Percentiles rank a stretch among this genome's conserved stretches.
Evolutionary conservation across 2,113 vertebrate species (phyloP).

Genomic region (Neolamprologus longior): DNA sequence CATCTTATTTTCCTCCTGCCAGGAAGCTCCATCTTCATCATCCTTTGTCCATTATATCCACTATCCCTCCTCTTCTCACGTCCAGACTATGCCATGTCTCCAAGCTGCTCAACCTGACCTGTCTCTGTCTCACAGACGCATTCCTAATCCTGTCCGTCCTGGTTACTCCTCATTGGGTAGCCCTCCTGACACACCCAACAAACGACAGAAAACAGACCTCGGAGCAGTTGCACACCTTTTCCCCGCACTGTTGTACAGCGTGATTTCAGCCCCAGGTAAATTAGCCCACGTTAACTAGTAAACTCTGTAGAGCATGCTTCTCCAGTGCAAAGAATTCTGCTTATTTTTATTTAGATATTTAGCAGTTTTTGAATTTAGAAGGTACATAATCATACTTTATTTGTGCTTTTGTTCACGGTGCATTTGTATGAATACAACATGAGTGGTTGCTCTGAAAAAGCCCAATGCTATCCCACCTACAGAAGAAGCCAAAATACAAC

Average conservation of each 20-base stretch:
- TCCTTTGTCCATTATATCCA: background rate
- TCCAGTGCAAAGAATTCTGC: background rate
- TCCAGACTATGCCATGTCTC: background rate
- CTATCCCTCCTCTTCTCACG: background rate
- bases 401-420: background rate
- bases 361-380: background rate
- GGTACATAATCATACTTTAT: background rate
- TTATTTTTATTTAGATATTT: background rate
- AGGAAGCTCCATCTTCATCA: background rate
- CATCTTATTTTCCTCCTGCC: rapidly evolving
- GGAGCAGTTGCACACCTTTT: background rate
- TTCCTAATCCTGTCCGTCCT: background rate
- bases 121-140: background rate
- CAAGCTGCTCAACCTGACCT: background rate
- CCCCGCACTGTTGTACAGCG: background rate
- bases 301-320: background rate
- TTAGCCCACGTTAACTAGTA: background rate
- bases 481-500: background rate
- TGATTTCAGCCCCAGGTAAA: background rate
- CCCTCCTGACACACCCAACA: background rate
- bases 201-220: background rate
- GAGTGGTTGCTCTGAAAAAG: background rate
- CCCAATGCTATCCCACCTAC: background rate
- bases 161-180: background rate
- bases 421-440: background rate